phyloP scores from a whole-genome alignment of 2,113 vertebrate genomes.

The Pteruthius melanotis region DNA sequence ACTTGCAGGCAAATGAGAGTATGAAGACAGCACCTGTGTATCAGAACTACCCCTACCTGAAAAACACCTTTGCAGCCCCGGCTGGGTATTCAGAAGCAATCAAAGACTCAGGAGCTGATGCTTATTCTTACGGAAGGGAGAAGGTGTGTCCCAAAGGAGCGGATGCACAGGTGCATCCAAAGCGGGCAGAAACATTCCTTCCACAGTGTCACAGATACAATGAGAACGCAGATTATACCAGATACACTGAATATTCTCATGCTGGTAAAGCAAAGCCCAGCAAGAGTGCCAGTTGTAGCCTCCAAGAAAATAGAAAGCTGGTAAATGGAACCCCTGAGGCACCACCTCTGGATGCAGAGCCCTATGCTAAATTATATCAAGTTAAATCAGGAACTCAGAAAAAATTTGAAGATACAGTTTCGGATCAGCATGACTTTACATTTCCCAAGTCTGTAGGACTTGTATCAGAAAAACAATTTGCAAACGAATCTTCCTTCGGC shows the following conservation, averaged over 20 bases:
- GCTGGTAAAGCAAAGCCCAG: conserved; percentile 68
- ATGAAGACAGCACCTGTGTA: conserved; percentile 47
- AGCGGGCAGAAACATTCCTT: conserved; percentile 63
- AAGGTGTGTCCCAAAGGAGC: conserved; percentile 68
- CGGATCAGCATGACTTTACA: conserved; percentile 70
- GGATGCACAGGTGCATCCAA: conserved; percentile 67
- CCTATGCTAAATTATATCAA: conserved; percentile 73
- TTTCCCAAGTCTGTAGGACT: conserved; percentile 68
- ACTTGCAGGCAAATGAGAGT: conserved; percentile 63
- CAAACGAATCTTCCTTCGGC: conserved; percentile 68
- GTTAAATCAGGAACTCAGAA: conserved; percentile 73
- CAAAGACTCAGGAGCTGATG: conserved; percentile 68
- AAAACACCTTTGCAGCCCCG: conserved; percentile 63
- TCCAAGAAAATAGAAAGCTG: conserved; percentile 72
- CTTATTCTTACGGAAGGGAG: conserved; percentile 68
- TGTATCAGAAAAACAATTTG: conserved; percentile 70
- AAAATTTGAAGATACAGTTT: conserved; percentile 70
- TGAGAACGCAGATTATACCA: conserved; percentile 65
- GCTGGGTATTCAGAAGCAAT: conserved; percentile 59
- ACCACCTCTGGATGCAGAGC: conserved; percentile 62
- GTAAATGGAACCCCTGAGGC: conserved; percentile 64
- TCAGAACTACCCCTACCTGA: conserved; percentile 70
- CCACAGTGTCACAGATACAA: conserved; percentile 68
- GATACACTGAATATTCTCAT: conserved; percentile 70
- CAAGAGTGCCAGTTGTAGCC: conserved; percentile 63